Base-by-base conservation (phyloP, 2,888 invertebrate genomes). In the Tetranychus piercei region DNA sequence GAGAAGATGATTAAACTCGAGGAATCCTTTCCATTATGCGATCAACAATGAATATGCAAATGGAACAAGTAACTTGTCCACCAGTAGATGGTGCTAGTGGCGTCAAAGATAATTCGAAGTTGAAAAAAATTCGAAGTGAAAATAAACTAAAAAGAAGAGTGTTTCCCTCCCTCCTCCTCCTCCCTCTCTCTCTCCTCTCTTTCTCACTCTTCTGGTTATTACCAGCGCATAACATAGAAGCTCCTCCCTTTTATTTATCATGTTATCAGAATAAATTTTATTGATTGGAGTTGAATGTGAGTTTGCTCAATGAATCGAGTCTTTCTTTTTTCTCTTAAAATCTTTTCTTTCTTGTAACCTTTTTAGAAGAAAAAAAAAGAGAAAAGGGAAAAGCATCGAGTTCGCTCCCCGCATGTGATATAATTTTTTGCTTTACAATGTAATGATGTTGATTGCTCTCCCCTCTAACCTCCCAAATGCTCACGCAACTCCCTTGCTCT, bases 131-230 rank as follows among this genome's bases (percentile, higher is more conserved):
- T 55, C 55, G 55, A 55, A 55, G 34, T 34, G 34, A 55, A 55
- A 55, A 55, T 9, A 69, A 69, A 9, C 34, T 69, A 69, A 20
- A 69, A 23, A 69, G n/a, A 23, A 11, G 7, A 20, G 34, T 72
- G n/a, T 72, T 43, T 72, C 18, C 34, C 72, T 71, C 71, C 22
- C 23, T n/a, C 34, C n/a, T 23, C 23, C 34, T 71, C 71, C 9
- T 71, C 43, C n/a, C 44, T 34, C 18, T 55, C 45, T n/a, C 69
- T 23, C 34, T 71, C 44, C 9, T 43, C 43, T 43, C 44, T 34
- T 44, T 55, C 55, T 20, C 69, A n/a, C 66, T n/a, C n/a, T 69
- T 69, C 22, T 69, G 34, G 69, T 69, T 69, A 8, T 69, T 23
- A 69, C 69, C 69, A 69, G 34, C 34, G 34, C 22, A 23, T 69